Percentiles rank a stretch among this genome's conserved stretches.
phyloP scores from a whole-genome alignment of 1,140 invertebrate species.

The Calliopsis andreniformis region DNA sequence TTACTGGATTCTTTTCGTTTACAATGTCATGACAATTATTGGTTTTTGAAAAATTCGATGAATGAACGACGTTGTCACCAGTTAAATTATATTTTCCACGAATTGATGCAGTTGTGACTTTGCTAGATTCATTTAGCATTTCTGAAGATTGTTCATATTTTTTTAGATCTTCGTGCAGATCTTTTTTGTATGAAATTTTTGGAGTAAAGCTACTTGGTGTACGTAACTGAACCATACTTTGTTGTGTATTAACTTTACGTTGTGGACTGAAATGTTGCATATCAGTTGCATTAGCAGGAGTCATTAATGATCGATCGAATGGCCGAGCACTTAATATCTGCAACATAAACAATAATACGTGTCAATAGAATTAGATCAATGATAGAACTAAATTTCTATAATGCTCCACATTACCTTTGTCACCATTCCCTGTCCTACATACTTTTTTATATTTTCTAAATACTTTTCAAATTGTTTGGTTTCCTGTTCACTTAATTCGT shows the following conservation, averaged over 20 bases:
- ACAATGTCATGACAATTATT: neutral
- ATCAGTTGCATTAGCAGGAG: constrained; percentile 74
- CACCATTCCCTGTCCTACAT: constrained; percentile 82
- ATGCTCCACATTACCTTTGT: constrained; percentile 76
- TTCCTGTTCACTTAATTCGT: constrained; percentile 85
- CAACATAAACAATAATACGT: constrained; percentile 32
- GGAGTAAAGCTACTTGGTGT: constrained; percentile 78
- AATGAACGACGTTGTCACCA: neutral
- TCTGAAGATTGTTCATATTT: neutral
- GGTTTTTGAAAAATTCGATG: neutral
- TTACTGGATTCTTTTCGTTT: neutral
- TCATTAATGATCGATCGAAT: constrained; percentile 70
- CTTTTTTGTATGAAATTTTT: constrained; percentile 55
- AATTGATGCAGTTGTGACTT: neutral
- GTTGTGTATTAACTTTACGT: constrained; percentile 55
- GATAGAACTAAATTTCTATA: constrained; percentile 1
- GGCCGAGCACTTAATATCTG: constrained; percentile 71
- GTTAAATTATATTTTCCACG: constrained; percentile 21
- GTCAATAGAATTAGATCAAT: constrained; percentile 11
- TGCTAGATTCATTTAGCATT: neutral
- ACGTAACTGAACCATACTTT: constrained; percentile 67
- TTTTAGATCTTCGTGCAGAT: constrained; percentile 5
- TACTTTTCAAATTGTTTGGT: constrained; percentile 82
- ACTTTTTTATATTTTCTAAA: constrained; percentile 82
- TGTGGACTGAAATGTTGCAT: constrained; percentile 70